These are phyloP conservation scores for Myiozetetes cayanensis DNA, from an alignment of 2,113 vertebrate species.

Conservation along the genomic window DNA sequence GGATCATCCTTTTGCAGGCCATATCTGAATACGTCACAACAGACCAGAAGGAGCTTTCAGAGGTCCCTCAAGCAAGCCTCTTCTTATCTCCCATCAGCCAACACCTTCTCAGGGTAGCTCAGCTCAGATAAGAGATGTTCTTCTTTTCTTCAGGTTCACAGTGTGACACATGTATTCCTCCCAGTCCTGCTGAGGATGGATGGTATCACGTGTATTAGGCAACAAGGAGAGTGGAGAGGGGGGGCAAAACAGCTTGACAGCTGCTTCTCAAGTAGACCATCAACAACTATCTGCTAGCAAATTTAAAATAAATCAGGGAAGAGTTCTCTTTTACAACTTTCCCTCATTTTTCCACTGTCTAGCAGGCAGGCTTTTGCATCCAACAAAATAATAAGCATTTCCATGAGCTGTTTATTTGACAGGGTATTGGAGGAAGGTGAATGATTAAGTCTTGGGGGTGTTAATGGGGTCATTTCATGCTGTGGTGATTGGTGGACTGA, in stretches of 20 bases:
- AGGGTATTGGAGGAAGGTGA: neutral
- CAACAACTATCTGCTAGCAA: neutral
- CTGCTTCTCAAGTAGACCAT: slow-evolving; percentile 9
- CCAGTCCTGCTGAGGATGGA: neutral
- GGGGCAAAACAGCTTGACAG: neutral
- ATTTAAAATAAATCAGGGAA: neutral
- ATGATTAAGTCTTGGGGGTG: neutral
- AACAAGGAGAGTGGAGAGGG: neutral
- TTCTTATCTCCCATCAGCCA: slow-evolving; percentile 58
- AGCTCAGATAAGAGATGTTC: slow-evolving; percentile 48
- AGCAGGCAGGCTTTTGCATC: neutral
- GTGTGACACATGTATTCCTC: neutral
- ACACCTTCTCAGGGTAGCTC: slow-evolving; percentile 53
- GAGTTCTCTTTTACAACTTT: neutral
- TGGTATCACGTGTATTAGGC: neutral
- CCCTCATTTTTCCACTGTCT: neutral
- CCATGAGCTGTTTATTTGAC: neutral
- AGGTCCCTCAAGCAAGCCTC: slow-evolving; percentile 10
- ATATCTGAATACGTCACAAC: neutral
- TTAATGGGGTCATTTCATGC: slow-evolving; percentile 30
- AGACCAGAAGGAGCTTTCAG: slow-evolving; percentile 31
- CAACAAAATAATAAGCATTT: slow-evolving; percentile 20
- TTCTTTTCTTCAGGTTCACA: neutral
- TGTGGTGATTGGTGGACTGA: slow-evolving; percentile 44
- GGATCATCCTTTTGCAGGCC: neutral